Base-by-base conservation (phyloP, 2,797 vertebrate genomes). In the Sebastolobus altivelis region DNA sequence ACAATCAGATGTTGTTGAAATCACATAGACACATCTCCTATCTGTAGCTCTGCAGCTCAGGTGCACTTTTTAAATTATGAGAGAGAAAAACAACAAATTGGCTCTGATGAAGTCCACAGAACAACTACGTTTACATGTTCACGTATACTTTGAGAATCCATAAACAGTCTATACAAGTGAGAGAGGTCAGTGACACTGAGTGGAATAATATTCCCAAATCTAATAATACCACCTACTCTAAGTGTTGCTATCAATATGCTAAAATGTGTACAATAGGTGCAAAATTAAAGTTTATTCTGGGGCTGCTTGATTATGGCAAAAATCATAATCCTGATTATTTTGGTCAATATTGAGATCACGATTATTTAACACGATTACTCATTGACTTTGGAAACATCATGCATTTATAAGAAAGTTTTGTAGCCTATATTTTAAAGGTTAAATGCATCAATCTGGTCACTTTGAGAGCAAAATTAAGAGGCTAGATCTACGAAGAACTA, bases 1-100 rank as follows among this genome's bases (percentile, higher is more conserved):
- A 74, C 58, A 74, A 79, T 82, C 56, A 80, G 55, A 62, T 11
- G 13, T 12, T 31, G 31, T 7, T 37, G 3, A 65, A 75, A 68
- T 49, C 65, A 76, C 20, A 62, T 58, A 52, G 18, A 25, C 3
- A 1, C 6, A 52, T 16, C 27, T 61, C 72, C 62, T 13, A 54
- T 66, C 20, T 73, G 38, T 49, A 22, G 65, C 56, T 56, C 59
- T 63, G 31, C 9, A 35, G 25, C 70, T 66, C 35, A 43, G 8
- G 18, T 27, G 55, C 31, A 52, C 16, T 46, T 78, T 46, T 54
- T 58, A 22, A 69, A 78, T 58, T 29, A 70, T 65, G 6, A 33
- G 5, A 18, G 3, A 27, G 14, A 33, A 13, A 66, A 31, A 49
- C 3, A 18, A 46, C 1, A 8, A n/a, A 70, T 22, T 70, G 40